Conservation (phyloP, 2,888 invertebrate genomes). For the Cordylochernes scorpioides region DNA sequence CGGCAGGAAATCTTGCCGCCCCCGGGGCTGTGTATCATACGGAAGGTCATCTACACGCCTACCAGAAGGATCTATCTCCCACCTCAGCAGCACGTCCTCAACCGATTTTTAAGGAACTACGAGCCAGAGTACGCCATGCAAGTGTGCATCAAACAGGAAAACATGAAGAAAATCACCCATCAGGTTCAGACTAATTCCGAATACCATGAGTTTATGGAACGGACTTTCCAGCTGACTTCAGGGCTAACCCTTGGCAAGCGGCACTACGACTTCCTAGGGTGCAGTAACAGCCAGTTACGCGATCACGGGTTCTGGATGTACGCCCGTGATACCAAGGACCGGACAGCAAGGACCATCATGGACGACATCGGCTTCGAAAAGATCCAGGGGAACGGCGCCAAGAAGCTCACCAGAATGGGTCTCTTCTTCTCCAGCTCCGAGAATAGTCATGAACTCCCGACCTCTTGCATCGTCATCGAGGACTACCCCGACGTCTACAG, state of each 20-base stretch:
- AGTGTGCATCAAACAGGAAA: slow-evolving; percentile 11
- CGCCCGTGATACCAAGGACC: slow-evolving; percentile 9
- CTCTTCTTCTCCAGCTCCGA: slow-evolving; percentile 20
- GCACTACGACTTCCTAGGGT: slow-evolving; percentile 14
- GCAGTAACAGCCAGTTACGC: slow-evolving; percentile 16
- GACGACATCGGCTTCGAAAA: slow-evolving; percentile 14
- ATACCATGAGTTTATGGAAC: slow-evolving; percentile 6
- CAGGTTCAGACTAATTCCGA: slow-evolving; percentile 3
- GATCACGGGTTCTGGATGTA: slow-evolving; percentile 16
- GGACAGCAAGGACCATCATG: slow-evolving; percentile 11
- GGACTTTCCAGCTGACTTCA: slow-evolving; percentile 4
- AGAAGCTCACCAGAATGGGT: slow-evolving; percentile 22
- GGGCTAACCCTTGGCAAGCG: slow-evolving; percentile 12
- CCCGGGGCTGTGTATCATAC: no score
- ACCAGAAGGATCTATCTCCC: slow-evolving; percentile 8
- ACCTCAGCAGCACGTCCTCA: slow-evolving; percentile 11
- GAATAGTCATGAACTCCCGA: slow-evolving; percentile 7
- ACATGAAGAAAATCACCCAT: slow-evolving; percentile 9
- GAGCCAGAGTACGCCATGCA: slow-evolving; percentile 11
- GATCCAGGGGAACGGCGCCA: slow-evolving; percentile 16
- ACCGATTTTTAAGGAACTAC: slow-evolving; percentile 10
- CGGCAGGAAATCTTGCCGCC: no score
- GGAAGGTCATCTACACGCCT: no score
- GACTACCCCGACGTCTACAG: slow-evolving; percentile 5
- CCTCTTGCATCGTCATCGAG: slow-evolving; percentile 4